phyloP scores from a whole-genome alignment of 2,888 invertebrate genomes.

The Meiosimyza decipiens region DNA sequence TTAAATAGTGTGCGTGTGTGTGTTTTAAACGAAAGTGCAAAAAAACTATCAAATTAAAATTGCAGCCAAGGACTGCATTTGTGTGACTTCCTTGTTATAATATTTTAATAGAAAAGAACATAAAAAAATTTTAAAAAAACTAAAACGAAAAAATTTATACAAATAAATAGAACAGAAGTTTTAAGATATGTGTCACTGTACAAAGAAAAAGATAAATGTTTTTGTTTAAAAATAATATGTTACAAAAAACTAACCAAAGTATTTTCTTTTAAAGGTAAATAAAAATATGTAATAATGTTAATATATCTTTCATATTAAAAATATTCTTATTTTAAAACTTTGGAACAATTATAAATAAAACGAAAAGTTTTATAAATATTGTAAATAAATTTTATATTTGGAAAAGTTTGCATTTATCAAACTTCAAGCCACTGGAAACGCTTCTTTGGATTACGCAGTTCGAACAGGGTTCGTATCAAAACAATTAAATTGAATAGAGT shows the following conservation, averaged over 20 bases:
- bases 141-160: conserved; percentile 22
- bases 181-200: conserved; percentile 16
- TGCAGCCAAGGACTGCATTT: conserved; percentile 10
- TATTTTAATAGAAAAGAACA: neutral
- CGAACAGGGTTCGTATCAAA: conserved; percentile 11
- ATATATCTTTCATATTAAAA: neutral
- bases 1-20: no score
- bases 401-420: conserved; percentile 3
- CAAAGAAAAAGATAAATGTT: conserved; percentile 1
- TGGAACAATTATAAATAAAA: neutral
- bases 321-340: neutral
- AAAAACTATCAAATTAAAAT: conserved; percentile 18
- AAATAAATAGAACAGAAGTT: conserved; percentile 11
- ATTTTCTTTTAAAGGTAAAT: conserved; percentile 4
- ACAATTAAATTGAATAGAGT: neutral
- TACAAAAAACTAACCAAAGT: neutral
- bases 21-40: conserved; percentile 11
- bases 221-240: neutral
- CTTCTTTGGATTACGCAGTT: conserved; percentile 16
- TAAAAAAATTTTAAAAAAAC: conserved; percentile 5
- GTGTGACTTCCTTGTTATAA: neutral
- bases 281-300: no score
- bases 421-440: neutral
- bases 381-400: neutral
- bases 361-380: neutral